Evolutionary conservation across 1,140 invertebrate genomes (phyloP).

Genomic region (Penaeus chinensis): DNA sequence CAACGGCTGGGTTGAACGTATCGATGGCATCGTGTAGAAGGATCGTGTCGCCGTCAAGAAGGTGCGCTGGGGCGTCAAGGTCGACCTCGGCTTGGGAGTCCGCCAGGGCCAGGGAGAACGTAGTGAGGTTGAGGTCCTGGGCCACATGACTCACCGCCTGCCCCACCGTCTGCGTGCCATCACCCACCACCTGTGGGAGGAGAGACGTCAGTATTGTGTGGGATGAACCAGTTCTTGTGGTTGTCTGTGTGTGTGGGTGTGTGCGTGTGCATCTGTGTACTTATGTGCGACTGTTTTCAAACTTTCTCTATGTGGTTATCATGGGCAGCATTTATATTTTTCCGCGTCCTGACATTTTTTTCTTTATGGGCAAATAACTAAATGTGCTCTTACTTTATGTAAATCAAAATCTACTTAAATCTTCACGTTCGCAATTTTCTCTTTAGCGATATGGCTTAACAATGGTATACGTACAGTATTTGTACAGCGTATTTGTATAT

Average conservation of each 20-base stretch:
- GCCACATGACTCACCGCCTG: conserved; percentile 37
- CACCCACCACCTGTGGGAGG: conserved; percentile 42
- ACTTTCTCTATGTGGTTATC: background rate
- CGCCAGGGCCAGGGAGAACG: conserved; percentile 42
- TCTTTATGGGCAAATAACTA: no score
- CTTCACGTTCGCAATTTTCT: no score
- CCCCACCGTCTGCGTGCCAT: conserved; percentile 34
- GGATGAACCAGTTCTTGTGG: background rate
- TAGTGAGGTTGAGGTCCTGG: conserved; percentile 6
- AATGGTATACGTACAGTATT: no score
- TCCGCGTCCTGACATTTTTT: background rate
- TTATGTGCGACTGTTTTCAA: conserved; percentile 11
- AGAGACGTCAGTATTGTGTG: background rate
- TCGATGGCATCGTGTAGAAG: conserved; percentile 39
- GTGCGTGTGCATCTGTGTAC: conserved; percentile 8
- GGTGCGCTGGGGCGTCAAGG: conserved; percentile 48
- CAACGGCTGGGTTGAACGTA: conserved; percentile 19
- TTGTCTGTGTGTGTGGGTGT: background rate
- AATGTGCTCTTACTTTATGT: no score
- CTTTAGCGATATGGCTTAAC: no score
- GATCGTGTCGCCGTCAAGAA: conserved; percentile 47
- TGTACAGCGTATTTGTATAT: no score
- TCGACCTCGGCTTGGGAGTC: conserved; percentile 55
- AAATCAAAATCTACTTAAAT: no score
- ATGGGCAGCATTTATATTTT: background rate